Base-by-base conservation (phyloP, 2,888 invertebrate genomes). In the Tenthredo distinguenda region DNA sequence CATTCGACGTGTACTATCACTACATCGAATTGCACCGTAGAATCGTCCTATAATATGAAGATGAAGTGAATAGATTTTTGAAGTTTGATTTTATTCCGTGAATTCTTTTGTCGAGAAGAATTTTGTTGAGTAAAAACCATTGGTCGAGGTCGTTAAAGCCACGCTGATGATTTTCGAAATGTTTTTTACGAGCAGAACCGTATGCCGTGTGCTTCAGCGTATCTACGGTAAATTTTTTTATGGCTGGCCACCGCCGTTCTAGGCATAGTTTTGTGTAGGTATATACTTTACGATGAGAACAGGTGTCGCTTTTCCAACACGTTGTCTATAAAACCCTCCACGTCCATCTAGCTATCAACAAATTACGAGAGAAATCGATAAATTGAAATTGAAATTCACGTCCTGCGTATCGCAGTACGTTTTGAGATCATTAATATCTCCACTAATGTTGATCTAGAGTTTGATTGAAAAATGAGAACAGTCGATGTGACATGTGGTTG, bases 151-250 rank as follows among this genome's bases (percentile, higher is more conserved):
- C 50, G 50, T 77, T 77, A 55, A 77, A 18, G 12, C 21, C 21
- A 18, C 40, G 58, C 21, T 62, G 62, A 62, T 81, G 12, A 81
- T 62, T 62, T 62, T 81, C 9, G 15, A 12, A 62, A 58, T 37
- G 37, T 40, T 81, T 81, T 43, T 81, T 81, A 81, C 81, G 81
- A 58, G 37, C 62, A 15, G 3, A 81, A 58, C 40, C 31, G 40
- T 37, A 18, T 15, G 9, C 40, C 21, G 34, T n/a, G 15, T 15
- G 15, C 40, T 40, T 62, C 34, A 31, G 55, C 10, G 26, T 68
- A 34, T 7, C 55, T 40, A 26, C 31, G 62, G 81, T 18, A 62
- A 81, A 81, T 62, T 77, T 62, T 50, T 81, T 62, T 81, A 81
- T 40, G 62, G 18, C 55, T 37, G 37, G 18, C n/a, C 77, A 34